A percentile compares a stretch with the other conserved stretches of the same genome.
These are phyloP conservation scores for Neoarius graeffei DNA, from an alignment of 2,113 vertebrate species.

Conservation along the genomic window DNA sequence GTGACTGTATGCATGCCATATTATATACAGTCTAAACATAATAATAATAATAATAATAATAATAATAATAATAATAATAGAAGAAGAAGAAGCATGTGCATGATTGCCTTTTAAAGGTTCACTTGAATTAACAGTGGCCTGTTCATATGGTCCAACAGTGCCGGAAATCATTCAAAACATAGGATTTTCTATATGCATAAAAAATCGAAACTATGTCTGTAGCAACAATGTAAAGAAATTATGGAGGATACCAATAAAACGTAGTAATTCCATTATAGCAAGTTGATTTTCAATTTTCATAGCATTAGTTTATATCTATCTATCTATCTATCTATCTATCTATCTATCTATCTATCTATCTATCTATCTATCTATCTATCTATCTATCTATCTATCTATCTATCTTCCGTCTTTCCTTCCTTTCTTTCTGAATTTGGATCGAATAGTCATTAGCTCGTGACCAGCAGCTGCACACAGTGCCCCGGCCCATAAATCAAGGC, in stretches of 20 bases:
- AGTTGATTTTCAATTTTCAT: not conserved
- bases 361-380: too few relatives aligned
- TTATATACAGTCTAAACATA: not conserved
- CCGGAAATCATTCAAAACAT: not conserved
- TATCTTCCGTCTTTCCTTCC: not conserved
- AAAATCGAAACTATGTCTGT: too few relatives aligned
- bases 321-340: too few relatives aligned
- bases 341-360: not conserved
- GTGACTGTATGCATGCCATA: not conserved
- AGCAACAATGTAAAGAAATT: too few relatives aligned
- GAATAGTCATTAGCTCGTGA: conserved; percentile 75
- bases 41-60: not conserved
- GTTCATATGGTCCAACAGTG: not conserved
- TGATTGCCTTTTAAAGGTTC: too few relatives aligned
- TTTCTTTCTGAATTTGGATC: conserved; percentile 64
- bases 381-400: not conserved
- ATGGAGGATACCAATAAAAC: too few relatives aligned
- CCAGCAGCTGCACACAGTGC: conserved; percentile 74
- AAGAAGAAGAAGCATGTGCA: not conserved
- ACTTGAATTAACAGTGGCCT: not conserved
- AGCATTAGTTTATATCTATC: too few relatives aligned
- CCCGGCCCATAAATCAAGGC: conserved; percentile 75
- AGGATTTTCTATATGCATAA: not conserved
- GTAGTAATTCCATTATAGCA: not conserved
- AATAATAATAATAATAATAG: not conserved